These are phyloP conservation scores for Prietella phreatophila DNA, from an alignment of 2,113 vertebrate genomes.

Conservation along the genomic window DNA sequence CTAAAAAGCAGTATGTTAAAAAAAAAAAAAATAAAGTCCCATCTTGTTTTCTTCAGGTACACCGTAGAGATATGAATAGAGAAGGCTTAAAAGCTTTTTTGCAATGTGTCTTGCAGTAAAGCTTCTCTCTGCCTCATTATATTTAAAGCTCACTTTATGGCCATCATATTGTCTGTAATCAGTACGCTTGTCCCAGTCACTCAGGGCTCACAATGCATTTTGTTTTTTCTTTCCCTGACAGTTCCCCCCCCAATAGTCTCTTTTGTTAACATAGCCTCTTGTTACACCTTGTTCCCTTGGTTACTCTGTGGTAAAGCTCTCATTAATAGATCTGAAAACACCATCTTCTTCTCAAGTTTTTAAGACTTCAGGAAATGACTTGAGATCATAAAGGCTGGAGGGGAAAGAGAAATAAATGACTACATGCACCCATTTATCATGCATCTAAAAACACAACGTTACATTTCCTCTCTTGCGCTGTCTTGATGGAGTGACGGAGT, in stretches of 20 bases:
- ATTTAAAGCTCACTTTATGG: constrained; percentile 28
- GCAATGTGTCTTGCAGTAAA: background rate
- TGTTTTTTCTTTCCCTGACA: constrained; percentile 16
- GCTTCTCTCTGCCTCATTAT: constrained; percentile 21
- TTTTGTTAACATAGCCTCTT: constrained; percentile 54
- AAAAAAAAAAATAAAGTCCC: background rate
- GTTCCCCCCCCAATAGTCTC: background rate
- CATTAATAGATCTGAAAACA: constrained; percentile 45
- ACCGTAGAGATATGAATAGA: background rate
- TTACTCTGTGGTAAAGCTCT: constrained; percentile 52
- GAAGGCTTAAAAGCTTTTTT: constrained; percentile 20
- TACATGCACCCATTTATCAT: constrained; percentile 3
- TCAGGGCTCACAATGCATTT: constrained; percentile 37
- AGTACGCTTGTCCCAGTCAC: constrained; percentile 3
- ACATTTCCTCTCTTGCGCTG: background rate
- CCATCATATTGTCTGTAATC: constrained; percentile 30
- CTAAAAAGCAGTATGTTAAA: background rate
- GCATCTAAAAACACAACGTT: background rate
- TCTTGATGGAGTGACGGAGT: background rate
- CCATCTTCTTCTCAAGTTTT: constrained; percentile 58
- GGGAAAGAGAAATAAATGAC: constrained; percentile 7
- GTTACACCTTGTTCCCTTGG: constrained; percentile 61
- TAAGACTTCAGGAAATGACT: constrained; percentile 50
- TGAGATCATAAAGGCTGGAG: constrained; percentile 38
- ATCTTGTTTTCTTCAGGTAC: constrained; percentile 3